Base-by-base conservation (phyloP, 2,113 vertebrate genomes). In the Murina feae region DNA sequence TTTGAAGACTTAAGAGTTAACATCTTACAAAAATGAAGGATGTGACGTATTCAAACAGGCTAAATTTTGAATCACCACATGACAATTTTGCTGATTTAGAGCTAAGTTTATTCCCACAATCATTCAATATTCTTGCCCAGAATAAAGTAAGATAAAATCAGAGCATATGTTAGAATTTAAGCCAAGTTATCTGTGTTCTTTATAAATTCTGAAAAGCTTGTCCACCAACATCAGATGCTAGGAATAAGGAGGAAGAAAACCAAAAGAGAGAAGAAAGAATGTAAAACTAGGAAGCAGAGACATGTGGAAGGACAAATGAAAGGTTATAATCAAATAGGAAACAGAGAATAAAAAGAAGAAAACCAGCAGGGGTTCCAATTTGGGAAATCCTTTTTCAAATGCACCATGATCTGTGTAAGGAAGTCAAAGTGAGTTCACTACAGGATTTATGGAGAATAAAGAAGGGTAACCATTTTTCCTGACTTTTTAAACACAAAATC, bases 121-220 rank as follows among this genome's bases (percentile, higher is more conserved):
- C 83, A n/a, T 66, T 97, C 69, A 87, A 39, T 63, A 79, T 65
- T 96, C 74, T 89, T 95, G 85, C 21, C 35, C 90, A 95, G 94
- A 97, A 96, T 85, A 95, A 93, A 1, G 3, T 44, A 86, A 95
- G 91, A 94, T 60, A 96, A 83, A 51, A 49, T 44, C 83, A 35
- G 97, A 97, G 96, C 82, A 95, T 2, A 86, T 74, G n/a, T 75
- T 89, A 90, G 60, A 94, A 91, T 12, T 58, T 20, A 95, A 93
- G 75, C 93, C 13, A 9, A 87, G 30, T 93, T 97, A 93, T 78
- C 30, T 86, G 44, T 49, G 13, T 51, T 95, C 49, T 90, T 91
- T 39, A 89, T 80, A 94, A 96, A 55, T 18, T 93, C 92, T 82
- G 80, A 69, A 82, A 79, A 87, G 20, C n/a, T 93, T 92, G 88